Evolutionary conservation across 1,140 invertebrate species (phyloP).

Genomic region (Heliconius melpomene): DNA sequence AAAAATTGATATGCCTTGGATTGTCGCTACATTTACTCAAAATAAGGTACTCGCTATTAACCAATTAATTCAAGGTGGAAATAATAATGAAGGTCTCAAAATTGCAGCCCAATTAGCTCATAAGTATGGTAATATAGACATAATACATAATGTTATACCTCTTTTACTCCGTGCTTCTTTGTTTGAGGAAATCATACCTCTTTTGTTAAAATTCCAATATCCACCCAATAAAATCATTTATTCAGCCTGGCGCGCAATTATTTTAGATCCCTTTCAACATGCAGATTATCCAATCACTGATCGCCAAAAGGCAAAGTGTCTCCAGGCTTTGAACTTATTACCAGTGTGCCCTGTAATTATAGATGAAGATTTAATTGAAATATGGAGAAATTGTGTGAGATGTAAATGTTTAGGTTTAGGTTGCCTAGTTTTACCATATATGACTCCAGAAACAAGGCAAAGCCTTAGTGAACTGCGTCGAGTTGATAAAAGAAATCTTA

Average conservation of each 20-base stretch:
- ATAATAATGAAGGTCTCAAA: slow-evolving; percentile 66
- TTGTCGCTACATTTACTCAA: slow-evolving; percentile 71
- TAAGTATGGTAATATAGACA: slow-evolving; percentile 61
- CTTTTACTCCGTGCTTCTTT: slow-evolving; percentile 62
- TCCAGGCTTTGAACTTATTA: slow-evolving; percentile 74
- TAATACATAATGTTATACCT: slow-evolving; percentile 63
- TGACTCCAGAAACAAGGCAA: slow-evolving; percentile 61
- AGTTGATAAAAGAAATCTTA: slow-evolving; percentile 72
- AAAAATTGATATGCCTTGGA: slow-evolving; percentile 75
- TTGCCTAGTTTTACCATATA: slow-evolving; percentile 73
- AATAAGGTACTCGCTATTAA: slow-evolving; percentile 69
- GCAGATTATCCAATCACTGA: slow-evolving; percentile 77
- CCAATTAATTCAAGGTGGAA: slow-evolving; percentile 65
- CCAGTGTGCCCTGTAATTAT: slow-evolving; percentile 72
- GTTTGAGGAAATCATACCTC: slow-evolving; percentile 69
- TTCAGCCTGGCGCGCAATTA: slow-evolving; percentile 73
- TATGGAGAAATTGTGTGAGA: slow-evolving; percentile 76
- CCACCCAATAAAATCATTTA: slow-evolving; percentile 62
- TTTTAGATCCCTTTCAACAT: slow-evolving; percentile 73
- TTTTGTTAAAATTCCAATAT: slow-evolving; percentile 62
- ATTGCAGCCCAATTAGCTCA: slow-evolving; percentile 64
- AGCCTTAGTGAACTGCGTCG: slow-evolving; percentile 63
- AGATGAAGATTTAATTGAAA: slow-evolving; percentile 72
- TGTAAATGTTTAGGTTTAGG: slow-evolving; percentile 72
- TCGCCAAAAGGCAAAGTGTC: slow-evolving; percentile 71